Evolutionary conservation across 2,797 vertebrate genomes (phyloP).

Genomic region (Momotus momota): DNA sequence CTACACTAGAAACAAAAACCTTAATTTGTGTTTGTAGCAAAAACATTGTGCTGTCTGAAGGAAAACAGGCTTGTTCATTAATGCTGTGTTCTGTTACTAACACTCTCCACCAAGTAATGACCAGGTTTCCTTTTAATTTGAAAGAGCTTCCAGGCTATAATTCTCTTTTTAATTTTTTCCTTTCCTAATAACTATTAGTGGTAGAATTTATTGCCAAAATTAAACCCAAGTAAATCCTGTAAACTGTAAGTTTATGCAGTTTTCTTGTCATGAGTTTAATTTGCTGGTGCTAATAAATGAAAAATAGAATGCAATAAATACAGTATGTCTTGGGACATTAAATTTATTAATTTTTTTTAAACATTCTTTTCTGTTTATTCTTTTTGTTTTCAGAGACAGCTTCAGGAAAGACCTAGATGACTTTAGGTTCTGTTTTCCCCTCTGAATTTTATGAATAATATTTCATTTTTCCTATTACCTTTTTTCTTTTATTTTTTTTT

Average conservation of each 20-base stretch:
- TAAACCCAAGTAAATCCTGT: not conserved
- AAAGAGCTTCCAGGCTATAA: not conserved
- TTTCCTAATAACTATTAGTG: not conserved
- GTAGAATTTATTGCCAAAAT: not conserved
- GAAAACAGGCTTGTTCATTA: not conserved
- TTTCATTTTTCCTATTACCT: not conserved
- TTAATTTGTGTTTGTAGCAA: constrained; percentile 31
- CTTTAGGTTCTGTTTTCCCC: not conserved
- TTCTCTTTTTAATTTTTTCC: not conserved
- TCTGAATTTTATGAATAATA: not conserved
- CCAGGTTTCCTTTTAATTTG: not conserved
- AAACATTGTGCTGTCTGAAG: not conserved
- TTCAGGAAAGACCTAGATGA: not conserved
- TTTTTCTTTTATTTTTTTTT: too few relatives aligned
- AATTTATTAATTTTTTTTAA: not conserved
- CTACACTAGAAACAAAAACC: constrained; percentile 7
- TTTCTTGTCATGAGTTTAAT: not conserved
- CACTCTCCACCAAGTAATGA: not conserved
- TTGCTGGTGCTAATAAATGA: not conserved
- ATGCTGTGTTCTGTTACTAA: not conserved
- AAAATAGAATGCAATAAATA: not conserved
- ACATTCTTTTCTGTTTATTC: not conserved
- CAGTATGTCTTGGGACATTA: not conserved
- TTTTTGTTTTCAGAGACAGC: not conserved
- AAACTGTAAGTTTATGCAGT: not conserved